Evolutionary conservation across 2,797 vertebrate species (phyloP).

Genomic region (Leptatherina wallacei): DNA sequence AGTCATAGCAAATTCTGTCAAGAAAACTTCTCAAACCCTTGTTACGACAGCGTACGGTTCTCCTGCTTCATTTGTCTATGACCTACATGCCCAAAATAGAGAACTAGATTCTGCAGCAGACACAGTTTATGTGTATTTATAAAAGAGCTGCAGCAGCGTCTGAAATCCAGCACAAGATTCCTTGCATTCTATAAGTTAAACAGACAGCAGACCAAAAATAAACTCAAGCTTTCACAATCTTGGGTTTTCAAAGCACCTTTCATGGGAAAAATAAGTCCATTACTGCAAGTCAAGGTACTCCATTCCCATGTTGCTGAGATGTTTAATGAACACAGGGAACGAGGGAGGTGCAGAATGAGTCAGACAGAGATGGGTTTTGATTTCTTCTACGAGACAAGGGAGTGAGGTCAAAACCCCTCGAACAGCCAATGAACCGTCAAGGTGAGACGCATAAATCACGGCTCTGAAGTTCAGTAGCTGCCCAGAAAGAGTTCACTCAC

Average conservation of each 20-base stretch:
- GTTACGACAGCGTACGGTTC: conserved; percentile 57
- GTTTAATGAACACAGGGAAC: conserved; percentile 58
- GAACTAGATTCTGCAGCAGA: conserved; percentile 68
- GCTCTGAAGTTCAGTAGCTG: conserved; percentile 43
- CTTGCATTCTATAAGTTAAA: conserved; percentile 10
- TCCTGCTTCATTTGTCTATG: conserved; percentile 74
- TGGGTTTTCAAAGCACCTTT: conserved; percentile 44
- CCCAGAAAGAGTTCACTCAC: conserved; percentile 34
- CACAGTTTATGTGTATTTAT: conserved; percentile 56
- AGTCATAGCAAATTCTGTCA: not conserved
- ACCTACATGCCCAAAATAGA: conserved; percentile 80
- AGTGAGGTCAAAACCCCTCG: conserved; percentile 53
- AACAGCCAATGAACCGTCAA: conserved; percentile 59
- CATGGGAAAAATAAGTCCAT: conserved; percentile 48
- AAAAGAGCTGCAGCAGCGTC: conserved; percentile 37
- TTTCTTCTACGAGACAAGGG: conserved; percentile 52
- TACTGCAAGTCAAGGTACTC: conserved; percentile 60
- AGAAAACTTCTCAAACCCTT: conserved; percentile 52
- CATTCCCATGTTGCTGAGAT: conserved; percentile 50
- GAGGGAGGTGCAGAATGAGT: conserved; percentile 44
- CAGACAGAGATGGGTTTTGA: conserved; percentile 34
- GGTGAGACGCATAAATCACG: conserved; percentile 59
- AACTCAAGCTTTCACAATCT: conserved; percentile 25
- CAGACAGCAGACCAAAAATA: conserved; percentile 16
- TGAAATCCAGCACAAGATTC: conserved; percentile 41